Base-by-base conservation (phyloP, 2,888 invertebrate species). In the Himalopsyche anomala region DNA sequence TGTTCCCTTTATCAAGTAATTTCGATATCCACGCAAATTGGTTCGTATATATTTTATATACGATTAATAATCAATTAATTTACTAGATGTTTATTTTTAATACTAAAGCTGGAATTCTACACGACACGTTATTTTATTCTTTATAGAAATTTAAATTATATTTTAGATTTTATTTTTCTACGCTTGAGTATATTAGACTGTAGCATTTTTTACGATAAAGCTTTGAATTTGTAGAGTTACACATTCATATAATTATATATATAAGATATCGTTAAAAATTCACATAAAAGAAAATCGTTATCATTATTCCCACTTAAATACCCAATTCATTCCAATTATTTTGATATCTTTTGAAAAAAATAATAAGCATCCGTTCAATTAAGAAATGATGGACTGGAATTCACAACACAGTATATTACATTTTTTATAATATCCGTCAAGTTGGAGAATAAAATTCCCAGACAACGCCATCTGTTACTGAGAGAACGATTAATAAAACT, bases 401-500 rank as follows among this genome's bases (percentile, higher is more conserved):
- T 62, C n/a, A 62, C 62, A 28, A 28, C 62, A 19, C 15, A 51
- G 51, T 62, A 28, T 19, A 19, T 62, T 62, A 62, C 19, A 19
- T 62, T 62, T 62, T 62, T 19, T 62, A 62, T 28, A 19, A 62
- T 62, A 62, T 62, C 62, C 62, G 62, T 62, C 62, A 56, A 56
- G 56, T 56, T 56, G 62, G 2, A 5, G 28, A 62, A 62, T 62
- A 62, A 62, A 62, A 62, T 62, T 62, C 62, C 28, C 62, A 62
- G 62, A 62, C 62, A 62, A 28, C 62, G 28, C 62, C 62, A 62
- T 62, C 62, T 62, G 62, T 62, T 62, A 28, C 62, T 11, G 11
- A 19, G 19, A 62, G 19, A 62, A 62, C 62, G 62, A 62, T 62
- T 62, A 62, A 62, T 62, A 62, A 62, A 62, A 62, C 62, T 62